Conservation (phyloP, 1,140 invertebrate genomes). For the Drosophila guanche region DNA sequence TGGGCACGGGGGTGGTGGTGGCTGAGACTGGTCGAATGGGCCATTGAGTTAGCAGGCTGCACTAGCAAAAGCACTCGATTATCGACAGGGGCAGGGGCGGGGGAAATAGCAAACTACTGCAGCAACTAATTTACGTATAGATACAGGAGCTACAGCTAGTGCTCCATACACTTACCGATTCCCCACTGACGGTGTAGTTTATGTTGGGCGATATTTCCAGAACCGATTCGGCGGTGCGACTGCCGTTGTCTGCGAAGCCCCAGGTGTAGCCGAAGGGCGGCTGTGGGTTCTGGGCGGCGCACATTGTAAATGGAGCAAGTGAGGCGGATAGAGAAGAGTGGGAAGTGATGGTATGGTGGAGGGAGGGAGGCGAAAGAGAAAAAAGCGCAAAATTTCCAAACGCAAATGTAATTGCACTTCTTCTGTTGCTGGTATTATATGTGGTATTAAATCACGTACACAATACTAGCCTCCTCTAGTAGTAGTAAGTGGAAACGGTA, state of each 20-base stretch:
- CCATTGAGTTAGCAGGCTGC: slow-evolving; percentile 66
- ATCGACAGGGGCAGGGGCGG: slow-evolving; percentile 18
- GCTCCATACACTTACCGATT: slow-evolving; percentile 70
- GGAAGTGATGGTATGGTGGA: slow-evolving; percentile 25
- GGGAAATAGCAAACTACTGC: slow-evolving; percentile 20
- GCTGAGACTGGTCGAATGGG: slow-evolving; percentile 48
- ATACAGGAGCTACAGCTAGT: slow-evolving; percentile 2
- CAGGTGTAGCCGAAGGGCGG: slow-evolving; percentile 82
- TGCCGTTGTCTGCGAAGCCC: slow-evolving; percentile 82
- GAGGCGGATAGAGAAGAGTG: slow-evolving; percentile 44
- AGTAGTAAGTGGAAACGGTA: slow-evolving; percentile 43
- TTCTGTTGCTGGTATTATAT: slow-evolving; percentile 79
- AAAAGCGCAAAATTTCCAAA: slow-evolving; percentile 82
- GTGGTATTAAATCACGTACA: slow-evolving; percentile 77
- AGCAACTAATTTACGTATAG: slow-evolving; percentile 2
- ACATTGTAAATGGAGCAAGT: slow-evolving; percentile 73
- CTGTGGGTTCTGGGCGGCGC: slow-evolving; percentile 82
- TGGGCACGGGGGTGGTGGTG: slow-evolving; percentile 30
- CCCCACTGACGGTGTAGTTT: slow-evolving; percentile 83
- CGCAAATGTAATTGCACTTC: slow-evolving; percentile 82
- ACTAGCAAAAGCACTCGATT: slow-evolving; percentile 61
- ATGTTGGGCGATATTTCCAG: slow-evolving; percentile 84
- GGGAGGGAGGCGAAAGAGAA: slow-evolving; percentile 68
- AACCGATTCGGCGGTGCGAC: slow-evolving; percentile 76
- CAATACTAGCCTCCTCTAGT: slow-evolving; percentile 75